These are phyloP conservation scores for Chroicocephalus ridibundus DNA, from an alignment of 2,113 vertebrate species.

Conservation along the genomic window DNA sequence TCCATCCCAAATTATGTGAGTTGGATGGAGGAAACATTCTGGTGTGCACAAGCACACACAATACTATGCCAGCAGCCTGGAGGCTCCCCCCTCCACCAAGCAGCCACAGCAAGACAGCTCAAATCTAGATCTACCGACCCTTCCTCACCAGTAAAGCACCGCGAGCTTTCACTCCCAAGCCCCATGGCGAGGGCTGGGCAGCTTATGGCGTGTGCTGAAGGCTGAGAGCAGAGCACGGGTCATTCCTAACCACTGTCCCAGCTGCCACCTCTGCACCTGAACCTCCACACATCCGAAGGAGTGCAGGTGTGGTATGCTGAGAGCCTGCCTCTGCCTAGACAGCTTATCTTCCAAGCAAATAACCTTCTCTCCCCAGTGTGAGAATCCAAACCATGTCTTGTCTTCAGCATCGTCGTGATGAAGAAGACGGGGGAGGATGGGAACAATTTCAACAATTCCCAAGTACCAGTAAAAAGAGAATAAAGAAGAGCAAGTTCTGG, in stretches of 20 bases:
- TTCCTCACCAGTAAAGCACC: background rate
- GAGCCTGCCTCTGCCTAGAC: background rate
- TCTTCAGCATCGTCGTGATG: accelerated
- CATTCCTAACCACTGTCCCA: background rate
- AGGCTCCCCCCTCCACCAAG: background rate
- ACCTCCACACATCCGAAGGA: background rate
- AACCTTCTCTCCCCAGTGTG: background rate
- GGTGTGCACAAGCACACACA: background rate
- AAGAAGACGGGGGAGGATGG: background rate
- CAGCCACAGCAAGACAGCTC: background rate
- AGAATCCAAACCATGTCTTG: background rate
- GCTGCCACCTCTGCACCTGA: background rate
- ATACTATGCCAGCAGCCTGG: background rate
- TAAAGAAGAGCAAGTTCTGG: background rate
- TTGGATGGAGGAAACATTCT: background rate
- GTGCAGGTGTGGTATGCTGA: accelerated
- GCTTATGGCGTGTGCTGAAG: background rate
- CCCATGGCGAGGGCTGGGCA: accelerated
- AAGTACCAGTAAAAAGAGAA: background rate
- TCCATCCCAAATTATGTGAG: background rate
- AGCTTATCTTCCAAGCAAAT: background rate
- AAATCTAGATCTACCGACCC: background rate
- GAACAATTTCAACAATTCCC: background rate
- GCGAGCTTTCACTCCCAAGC: background rate
- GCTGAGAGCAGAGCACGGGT: accelerated